Evolutionary conservation across 2,888 invertebrate species (phyloP).

Genomic region (Volucella zonaria): DNA sequence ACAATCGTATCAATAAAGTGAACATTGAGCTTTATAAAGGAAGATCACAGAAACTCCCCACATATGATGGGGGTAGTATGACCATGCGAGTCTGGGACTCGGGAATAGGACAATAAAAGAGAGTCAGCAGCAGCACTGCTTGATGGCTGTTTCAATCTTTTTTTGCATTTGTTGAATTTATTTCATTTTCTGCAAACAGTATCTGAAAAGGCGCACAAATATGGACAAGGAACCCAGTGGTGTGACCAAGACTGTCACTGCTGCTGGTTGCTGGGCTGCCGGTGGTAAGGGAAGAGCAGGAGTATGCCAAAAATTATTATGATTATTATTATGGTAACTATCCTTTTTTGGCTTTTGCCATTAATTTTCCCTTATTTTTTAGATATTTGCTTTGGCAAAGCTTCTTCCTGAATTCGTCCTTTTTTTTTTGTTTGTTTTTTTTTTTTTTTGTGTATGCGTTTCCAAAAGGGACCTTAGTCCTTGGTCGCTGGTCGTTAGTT

Average conservation of each 20-base stretch:
- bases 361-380: slow-evolving; percentile 57
- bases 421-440: slow-evolving; percentile 3
- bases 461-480: slow-evolving; percentile 15
- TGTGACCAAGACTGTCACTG: neutral
- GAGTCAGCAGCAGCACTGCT: slow-evolving; percentile 7
- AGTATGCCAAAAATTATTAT: slow-evolving; percentile 72
- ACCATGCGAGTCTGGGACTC: no score
- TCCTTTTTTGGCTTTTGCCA: slow-evolving; percentile 67
- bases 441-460: slow-evolving; percentile 21
- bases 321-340: slow-evolving; percentile 73
- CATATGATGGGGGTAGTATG: no score
- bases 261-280: no score
- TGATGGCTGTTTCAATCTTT: no score
- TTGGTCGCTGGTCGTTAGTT: no score
- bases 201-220: neutral
- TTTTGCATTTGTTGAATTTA: no score
- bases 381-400: slow-evolving; percentile 10
- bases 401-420: slow-evolving; percentile 23
- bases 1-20: no score
- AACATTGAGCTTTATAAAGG: no score
- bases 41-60: no score
- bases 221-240: slow-evolving; percentile 20
- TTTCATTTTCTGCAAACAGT: no score
- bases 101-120: slow-evolving; percentile 13
- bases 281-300: slow-evolving; percentile 43